Evolutionary conservation across 2,113 vertebrate species (phyloP).

Genomic region (Uria aalge): DNA sequence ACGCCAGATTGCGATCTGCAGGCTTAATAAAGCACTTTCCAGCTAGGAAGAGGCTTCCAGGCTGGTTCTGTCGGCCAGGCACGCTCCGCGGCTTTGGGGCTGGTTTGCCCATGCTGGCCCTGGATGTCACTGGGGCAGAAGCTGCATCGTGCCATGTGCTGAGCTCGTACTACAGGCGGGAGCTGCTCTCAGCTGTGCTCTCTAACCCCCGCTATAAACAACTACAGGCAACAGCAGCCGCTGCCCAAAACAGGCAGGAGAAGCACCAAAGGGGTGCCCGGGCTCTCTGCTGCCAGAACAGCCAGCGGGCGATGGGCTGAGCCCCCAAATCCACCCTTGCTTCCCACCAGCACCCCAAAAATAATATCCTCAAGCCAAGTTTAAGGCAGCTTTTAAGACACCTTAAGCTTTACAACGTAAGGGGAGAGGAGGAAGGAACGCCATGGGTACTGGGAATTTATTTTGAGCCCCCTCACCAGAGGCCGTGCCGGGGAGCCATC

Average conservation of each 20-base stretch:
- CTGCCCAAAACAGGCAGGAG: not conserved
- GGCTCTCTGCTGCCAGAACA: not conserved
- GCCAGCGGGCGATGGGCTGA: not conserved
- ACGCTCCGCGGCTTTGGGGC: not conserved
- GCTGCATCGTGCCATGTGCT: not conserved
- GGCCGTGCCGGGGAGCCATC: accelerated
- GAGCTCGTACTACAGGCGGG: not conserved
- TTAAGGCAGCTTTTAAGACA: not conserved
- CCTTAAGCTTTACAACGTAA: not conserved
- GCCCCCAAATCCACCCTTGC: not conserved
- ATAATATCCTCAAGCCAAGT: not conserved
- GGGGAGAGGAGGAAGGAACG: not conserved
- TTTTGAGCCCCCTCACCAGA: not conserved
- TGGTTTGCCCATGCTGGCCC: not conserved
- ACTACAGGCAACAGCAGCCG: not conserved
- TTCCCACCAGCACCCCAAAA: not conserved
- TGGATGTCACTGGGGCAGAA: not conserved
- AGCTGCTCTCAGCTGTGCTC: not conserved
- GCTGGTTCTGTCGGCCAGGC: not conserved
- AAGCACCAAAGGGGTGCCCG: not conserved
- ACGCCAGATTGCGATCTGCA: not conserved
- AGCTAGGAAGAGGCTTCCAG: not conserved
- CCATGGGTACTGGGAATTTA: not conserved
- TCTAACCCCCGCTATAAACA: not conserved
- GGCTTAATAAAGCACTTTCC: not conserved